These are phyloP conservation scores for Acanthosepion lycidas DNA, from an alignment of 2,888 invertebrate genomes.

Conservation along the genomic window DNA sequence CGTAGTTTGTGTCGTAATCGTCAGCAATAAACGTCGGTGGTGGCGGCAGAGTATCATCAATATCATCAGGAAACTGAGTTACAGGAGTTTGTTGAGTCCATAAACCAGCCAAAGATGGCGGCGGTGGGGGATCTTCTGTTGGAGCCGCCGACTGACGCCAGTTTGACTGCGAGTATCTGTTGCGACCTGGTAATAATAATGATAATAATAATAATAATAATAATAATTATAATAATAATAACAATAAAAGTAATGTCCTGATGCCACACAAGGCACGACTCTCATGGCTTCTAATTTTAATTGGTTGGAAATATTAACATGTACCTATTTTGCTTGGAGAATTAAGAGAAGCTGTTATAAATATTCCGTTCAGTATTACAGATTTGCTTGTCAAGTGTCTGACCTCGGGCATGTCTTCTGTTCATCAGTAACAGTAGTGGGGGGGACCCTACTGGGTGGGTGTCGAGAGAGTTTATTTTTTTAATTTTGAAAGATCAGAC, in stretches of 20 bases:
- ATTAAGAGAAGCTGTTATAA: no score
- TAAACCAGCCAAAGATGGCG: slow-evolving; percentile 18
- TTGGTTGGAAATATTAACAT: no score
- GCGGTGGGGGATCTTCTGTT: slow-evolving; percentile 36
- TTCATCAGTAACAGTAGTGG: no score
- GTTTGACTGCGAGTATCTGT: not conserved
- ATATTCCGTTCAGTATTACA: no score
- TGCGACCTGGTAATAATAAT: not conserved
- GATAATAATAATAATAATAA: not conserved
- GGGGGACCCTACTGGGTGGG: no score
- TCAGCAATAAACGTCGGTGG: not conserved
- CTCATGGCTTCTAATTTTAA: no score
- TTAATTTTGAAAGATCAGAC: no score
- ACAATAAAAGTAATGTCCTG: not conserved
- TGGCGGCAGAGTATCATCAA: not conserved
- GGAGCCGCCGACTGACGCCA: slow-evolving; percentile 33
- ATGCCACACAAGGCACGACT: no score
- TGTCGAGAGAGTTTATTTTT: no score
- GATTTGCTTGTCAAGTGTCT: no score
- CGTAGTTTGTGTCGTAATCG: not conserved
- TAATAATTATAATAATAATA: not conserved
- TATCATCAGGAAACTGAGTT: not conserved
- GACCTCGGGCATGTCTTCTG: no score
- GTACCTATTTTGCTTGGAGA: no score
- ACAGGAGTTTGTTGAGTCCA: not conserved